Percentiles rank a stretch among this genome's conserved stretches.
These are phyloP conservation scores for Sarcophilus harrisii DNA, from an alignment of 2,797 vertebrate genomes.

Conservation along the genomic window DNA sequence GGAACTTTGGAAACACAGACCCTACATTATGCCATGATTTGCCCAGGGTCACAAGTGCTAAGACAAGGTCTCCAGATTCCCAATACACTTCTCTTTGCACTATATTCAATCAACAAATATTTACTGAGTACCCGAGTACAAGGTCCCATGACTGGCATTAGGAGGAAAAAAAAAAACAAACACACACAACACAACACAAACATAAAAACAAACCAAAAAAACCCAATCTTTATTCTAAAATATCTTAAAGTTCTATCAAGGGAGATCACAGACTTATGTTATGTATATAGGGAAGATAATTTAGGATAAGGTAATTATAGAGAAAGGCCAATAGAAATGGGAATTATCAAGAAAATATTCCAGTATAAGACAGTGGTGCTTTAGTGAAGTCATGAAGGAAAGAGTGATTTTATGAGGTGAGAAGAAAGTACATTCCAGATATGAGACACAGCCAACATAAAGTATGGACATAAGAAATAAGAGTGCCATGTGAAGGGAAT, in stretches of 20 bases:
- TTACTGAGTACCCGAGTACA: background rate
- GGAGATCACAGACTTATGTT: background rate
- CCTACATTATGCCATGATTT: background rate
- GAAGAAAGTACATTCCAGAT: background rate
- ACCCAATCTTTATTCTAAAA: background rate
- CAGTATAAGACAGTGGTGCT: background rate
- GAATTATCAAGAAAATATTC: background rate
- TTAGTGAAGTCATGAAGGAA: background rate
- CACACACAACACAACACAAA: background rate
- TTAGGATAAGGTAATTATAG: background rate
- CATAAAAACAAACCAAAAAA: too few species aligned
- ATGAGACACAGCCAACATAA: background rate
- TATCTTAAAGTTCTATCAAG: background rate
- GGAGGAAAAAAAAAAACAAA: background rate
- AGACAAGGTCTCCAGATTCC: background rate
- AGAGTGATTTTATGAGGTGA: background rate
- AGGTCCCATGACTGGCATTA: background rate
- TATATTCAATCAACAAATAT: background rate
- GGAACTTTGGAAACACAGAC: background rate
- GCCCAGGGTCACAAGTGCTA: background rate
- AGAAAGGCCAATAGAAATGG: background rate
- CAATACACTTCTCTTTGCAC: background rate
- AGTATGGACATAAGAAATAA: background rate
- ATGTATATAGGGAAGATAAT: background rate
- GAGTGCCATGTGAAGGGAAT: background rate